These are phyloP conservation scores for Magallana gigas DNA, from an alignment of 1,140 invertebrate genomes.

Conservation along the genomic window DNA sequence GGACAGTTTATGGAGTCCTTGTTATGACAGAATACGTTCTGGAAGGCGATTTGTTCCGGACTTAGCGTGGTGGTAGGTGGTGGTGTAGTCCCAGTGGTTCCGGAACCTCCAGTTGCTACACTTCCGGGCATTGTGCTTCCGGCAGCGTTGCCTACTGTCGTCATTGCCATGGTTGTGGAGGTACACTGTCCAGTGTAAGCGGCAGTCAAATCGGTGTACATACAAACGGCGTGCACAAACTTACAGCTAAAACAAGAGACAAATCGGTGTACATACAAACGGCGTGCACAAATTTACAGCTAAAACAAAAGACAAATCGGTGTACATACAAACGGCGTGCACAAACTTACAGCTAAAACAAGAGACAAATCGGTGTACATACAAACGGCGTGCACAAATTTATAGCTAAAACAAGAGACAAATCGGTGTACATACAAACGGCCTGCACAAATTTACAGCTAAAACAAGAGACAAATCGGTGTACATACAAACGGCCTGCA, in stretches of 20 bases:
- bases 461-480: background rate
- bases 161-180: background rate
- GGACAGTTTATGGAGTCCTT: constrained; percentile 24
- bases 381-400: too few species aligned
- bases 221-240: constrained; percentile 25
- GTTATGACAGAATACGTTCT: constrained; percentile 29
- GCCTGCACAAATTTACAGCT: constrained; percentile 13
- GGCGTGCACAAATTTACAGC: background rate
- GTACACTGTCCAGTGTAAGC: background rate
- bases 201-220: background rate
- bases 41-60: constrained; percentile 1
- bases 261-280: too few species aligned
- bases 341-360: background rate
- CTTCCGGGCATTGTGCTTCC: background rate
- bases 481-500: constrained; percentile 33
- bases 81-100: background rate
- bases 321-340: too few species aligned
- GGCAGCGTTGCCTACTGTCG: background rate
- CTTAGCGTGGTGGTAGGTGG: background rate
- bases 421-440: too few species aligned
- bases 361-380: too few species aligned
- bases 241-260: background rate
- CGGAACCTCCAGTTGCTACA: background rate
- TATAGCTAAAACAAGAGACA: too few species aligned
- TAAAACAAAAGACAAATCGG: background rate